phyloP scores from a whole-genome alignment of 2,888 invertebrate species.

The Hipparchia semele region DNA sequence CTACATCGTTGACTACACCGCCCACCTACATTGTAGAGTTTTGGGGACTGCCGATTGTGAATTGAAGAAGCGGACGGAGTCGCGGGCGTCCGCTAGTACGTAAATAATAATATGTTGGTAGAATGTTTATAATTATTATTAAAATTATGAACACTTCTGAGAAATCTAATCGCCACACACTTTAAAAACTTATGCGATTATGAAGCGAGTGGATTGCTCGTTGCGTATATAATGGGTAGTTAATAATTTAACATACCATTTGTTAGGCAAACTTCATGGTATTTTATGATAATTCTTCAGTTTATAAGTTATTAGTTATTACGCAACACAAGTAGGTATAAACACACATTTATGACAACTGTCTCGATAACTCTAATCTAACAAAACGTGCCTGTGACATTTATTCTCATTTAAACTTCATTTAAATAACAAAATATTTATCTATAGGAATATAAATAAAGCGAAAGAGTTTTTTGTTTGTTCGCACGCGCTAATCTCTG shows the following conservation, averaged over 20 bases:
- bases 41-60: too few relatives aligned
- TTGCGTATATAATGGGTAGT: background rate
- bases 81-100: background rate
- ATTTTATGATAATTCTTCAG: background rate
- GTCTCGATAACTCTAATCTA: background rate
- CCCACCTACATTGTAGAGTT: too few relatives aligned
- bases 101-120: background rate
- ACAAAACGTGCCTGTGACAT: conserved; percentile 1
- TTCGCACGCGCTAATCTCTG: too few relatives aligned
- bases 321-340: background rate
- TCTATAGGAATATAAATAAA: too few relatives aligned
- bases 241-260: background rate
- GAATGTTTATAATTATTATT: too few relatives aligned
- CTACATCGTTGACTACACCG: too few relatives aligned
- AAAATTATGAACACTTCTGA: too few relatives aligned
- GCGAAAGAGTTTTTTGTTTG: too few relatives aligned
- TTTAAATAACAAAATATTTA: too few relatives aligned
- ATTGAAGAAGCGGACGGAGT: background rate
- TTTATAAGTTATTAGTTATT: background rate
- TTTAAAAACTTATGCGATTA: too few relatives aligned
- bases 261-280: background rate
- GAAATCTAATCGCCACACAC: too few relatives aligned
- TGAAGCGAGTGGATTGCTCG: too few relatives aligned
- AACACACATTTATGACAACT: conserved; percentile 12
- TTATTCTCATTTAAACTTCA: background rate